Evolutionary conservation across 2,797 vertebrate species (phyloP).

Genomic region (Gallinago solitaria): DNA sequence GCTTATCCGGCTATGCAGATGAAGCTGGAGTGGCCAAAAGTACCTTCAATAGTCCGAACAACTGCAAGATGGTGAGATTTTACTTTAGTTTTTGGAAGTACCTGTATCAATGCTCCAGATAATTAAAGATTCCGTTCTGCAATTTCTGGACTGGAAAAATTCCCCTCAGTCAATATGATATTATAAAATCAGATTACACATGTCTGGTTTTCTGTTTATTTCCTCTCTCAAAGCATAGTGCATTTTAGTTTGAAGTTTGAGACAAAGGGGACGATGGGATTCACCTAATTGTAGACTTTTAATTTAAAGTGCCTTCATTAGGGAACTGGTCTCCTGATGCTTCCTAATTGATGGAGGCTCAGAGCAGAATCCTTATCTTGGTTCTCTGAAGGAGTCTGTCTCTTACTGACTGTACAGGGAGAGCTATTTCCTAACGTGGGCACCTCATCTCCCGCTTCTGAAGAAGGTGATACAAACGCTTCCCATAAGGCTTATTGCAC

Average conservation of each 20-base stretch:
- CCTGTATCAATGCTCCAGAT: not conserved
- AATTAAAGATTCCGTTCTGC: not conserved
- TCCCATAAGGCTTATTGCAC: not conserved
- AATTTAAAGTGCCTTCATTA: not conserved
- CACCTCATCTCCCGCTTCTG: not conserved
- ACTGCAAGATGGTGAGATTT: constrained; percentile 73
- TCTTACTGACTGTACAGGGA: not conserved
- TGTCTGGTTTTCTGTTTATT: not conserved
- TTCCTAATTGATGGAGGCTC: not conserved
- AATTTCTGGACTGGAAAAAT: not conserved
- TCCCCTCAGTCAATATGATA: not conserved
- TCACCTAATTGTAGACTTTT: not conserved
- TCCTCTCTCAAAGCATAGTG: not conserved
- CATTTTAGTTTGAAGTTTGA: not conserved
- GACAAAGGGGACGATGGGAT: not conserved
- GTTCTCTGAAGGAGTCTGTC: not conserved
- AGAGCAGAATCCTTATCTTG: not conserved
- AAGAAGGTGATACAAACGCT: not conserved
- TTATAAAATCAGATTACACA: not conserved
- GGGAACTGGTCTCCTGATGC: not conserved
- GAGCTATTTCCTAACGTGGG: not conserved
- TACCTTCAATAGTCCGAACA: constrained; percentile 67
- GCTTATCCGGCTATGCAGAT: constrained; percentile 77
- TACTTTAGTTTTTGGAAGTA: not conserved
- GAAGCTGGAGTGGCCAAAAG: constrained; percentile 79